A percentile compares a stretch with the other conserved stretches of the same genome.
Conservation (phyloP, 2,888 invertebrate genomes). For the Electrophaes corylata region DNA sequence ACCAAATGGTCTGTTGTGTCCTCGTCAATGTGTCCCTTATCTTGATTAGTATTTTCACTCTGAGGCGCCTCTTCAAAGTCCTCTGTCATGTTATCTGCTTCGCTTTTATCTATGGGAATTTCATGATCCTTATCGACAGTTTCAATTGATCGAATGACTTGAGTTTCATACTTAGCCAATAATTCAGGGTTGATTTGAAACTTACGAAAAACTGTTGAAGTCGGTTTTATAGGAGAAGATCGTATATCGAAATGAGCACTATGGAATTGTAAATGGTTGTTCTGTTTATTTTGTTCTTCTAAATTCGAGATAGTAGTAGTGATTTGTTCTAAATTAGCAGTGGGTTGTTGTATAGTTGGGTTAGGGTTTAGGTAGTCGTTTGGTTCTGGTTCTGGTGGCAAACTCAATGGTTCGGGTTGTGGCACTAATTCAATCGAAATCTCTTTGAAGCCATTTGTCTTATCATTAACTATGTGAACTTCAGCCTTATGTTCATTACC, state of each 20-base stretch:
- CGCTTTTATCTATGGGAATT: constrained; percentile 22
- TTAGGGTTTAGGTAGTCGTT: constrained; percentile 21
- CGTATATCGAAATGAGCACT: constrained; percentile 77
- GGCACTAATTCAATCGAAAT: constrained; percentile 8
- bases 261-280: constrained; percentile 64
- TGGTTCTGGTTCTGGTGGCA: constrained; percentile 24
- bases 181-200: constrained; percentile 74
- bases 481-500: constrained; percentile 40
- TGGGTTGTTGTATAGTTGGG: constrained; percentile 10
- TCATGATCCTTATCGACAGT: constrained; percentile 45
- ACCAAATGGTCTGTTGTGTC: constrained; percentile 32
- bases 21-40: constrained; percentile 21
- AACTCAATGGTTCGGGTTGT: constrained; percentile 11
- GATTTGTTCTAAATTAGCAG: constrained; percentile 25
- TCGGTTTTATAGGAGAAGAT: constrained; percentile 76
- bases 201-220: constrained; percentile 70
- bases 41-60: constrained; percentile 12
- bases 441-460: constrained; percentile 27
- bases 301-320: constrained; percentile 27
- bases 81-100: constrained; percentile 15
- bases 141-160: constrained; percentile 63
- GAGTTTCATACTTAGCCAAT: constrained; percentile 65
- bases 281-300: constrained; percentile 44
- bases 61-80: constrained; percentile 9
- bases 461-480: constrained; percentile 28